phyloP scores from a whole-genome alignment of 1,140 invertebrate genomes.

The Papilio polytes region DNA sequence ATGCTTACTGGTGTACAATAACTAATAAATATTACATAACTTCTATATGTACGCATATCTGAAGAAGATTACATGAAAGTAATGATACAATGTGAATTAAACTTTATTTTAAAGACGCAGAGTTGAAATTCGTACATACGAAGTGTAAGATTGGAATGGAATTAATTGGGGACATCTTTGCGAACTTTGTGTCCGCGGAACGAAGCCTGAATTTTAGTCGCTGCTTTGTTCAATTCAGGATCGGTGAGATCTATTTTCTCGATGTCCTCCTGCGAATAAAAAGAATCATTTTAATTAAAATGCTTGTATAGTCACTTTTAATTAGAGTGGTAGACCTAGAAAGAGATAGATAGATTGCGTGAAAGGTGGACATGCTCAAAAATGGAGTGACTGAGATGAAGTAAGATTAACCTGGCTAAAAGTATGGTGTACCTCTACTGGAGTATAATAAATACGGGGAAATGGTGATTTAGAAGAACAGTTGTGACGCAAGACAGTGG shows the following conservation, averaged over 20 bases:
- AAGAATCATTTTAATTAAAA: slow-evolving; percentile 26
- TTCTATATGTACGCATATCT: slow-evolving; percentile 49
- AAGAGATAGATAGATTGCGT: no score
- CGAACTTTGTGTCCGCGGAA: slow-evolving; percentile 95
- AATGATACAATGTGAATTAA: slow-evolving; percentile 21
- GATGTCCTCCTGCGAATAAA: slow-evolving; percentile 85
- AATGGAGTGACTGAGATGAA: no score
- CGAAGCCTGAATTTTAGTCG: slow-evolving; percentile 96
- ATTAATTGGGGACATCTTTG: slow-evolving; percentile 86
- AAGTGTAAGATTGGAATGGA: slow-evolving; percentile 51
- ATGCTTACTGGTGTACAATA: slow-evolving; percentile 59
- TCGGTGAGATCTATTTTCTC: slow-evolving; percentile 92
- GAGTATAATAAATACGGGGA: no score
- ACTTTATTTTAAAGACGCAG: slow-evolving; percentile 20
- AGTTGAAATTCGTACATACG: slow-evolving; percentile 53
- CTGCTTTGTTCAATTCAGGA: slow-evolving; percentile 95
- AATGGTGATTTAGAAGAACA: no score
- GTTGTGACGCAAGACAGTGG: no score
- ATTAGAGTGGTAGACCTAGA: no score
- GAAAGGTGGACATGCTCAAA: no score
- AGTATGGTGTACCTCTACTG: no score
- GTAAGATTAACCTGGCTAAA: no score
- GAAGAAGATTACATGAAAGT: not conserved
- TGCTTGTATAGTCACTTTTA: no score
- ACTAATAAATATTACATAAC: slow-evolving; percentile 57